Evolutionary conservation across 2,113 vertebrate genomes (phyloP).

Genomic region (Entelurus aequoreus): DNA sequence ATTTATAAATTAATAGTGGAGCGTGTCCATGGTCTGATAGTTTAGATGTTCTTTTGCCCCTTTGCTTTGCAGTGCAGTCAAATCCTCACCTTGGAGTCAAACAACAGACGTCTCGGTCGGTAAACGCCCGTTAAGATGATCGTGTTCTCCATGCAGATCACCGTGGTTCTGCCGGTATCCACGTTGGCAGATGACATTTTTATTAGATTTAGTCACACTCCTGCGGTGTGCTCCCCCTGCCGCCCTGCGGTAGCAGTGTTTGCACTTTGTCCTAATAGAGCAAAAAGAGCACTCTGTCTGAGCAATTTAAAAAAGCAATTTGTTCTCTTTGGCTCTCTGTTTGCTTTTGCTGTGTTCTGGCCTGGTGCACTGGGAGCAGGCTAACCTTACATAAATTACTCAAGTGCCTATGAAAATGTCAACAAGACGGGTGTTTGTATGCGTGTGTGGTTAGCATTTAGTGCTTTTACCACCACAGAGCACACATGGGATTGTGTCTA

Average conservation of each 20-base stretch:
- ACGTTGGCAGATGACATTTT: conserved; percentile 37
- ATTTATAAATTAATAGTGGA: neutral
- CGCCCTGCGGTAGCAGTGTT: conserved; percentile 46
- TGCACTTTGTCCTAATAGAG: conserved; percentile 68
- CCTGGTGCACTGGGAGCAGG: conserved; percentile 54
- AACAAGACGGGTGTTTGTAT: conserved; percentile 45
- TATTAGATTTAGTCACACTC: conserved; percentile 59
- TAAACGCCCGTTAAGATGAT: conserved; percentile 10
- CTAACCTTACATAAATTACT: conserved; percentile 68
- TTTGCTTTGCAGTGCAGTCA: neutral
- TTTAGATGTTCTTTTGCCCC: conserved; percentile 3
- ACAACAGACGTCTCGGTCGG: neutral
- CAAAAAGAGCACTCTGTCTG: conserved; percentile 61
- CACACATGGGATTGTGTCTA: no score
- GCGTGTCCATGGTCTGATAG: neutral
- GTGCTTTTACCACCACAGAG: neutral
- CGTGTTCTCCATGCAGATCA: conserved; percentile 14
- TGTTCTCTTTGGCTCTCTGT: conserved; percentile 65
- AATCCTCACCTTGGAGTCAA: neutral
- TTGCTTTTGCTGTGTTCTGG: conserved; percentile 66
- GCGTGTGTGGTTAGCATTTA: conserved; percentile 4
- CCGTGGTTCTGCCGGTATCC: conserved; percentile 12
- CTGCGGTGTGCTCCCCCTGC: conserved; percentile 8
- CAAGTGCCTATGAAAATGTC: conserved; percentile 65
- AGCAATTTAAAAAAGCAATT: conserved; percentile 73